Base-by-base conservation (phyloP, 2,113 vertebrate species). In the Phalacrocorax brasilianus region DNA sequence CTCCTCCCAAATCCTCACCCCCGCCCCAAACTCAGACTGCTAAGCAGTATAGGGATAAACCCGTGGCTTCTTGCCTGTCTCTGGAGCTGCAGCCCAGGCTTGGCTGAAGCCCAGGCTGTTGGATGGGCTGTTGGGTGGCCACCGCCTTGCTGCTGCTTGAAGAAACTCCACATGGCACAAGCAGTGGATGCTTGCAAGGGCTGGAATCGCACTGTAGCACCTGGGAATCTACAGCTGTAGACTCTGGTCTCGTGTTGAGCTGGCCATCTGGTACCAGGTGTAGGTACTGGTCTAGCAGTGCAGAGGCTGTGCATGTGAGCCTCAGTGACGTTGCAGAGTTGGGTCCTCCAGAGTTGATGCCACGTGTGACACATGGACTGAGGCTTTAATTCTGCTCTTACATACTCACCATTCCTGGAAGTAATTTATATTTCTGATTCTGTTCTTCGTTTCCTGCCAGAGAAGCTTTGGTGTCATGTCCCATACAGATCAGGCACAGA, bases 261-360 rank as follows among this genome's bases (percentile, higher is more conserved):
- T 74, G 89, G 47, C 42, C 68, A 26, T 0, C 17, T 66, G 2
- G 0, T 67, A 18, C 12, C 12, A 44, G 23, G 6, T 56, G 5
- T 40, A 30, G 49, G 40, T 21, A 12, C 26, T 42, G 18, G 35
- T 63, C 32, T 52, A n/a, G 45, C 24, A 32, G 33, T 42, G 11
- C 30, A 47, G 23, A 27, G 17, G 27, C 20, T 70, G 20, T 44
- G 67, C n/a, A 16, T 0, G 0, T 21, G n/a, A 79, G 47, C 15
- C 17, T 85, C 33, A n/a, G 45, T 1, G 2, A 2, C 0, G 0
- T 14, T 58, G 35, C 49, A 56, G 77, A 72, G 28, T 22, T 82
- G 26, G 4, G 11, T 80, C 16, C 45, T 80, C 53, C 19, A 19
- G 19, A 79, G 52, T 35, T 38, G 16, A 4, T 55, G 24, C 33